Evolutionary conservation across 2,113 vertebrate species (phyloP), one percentile per base, ranked within the genome.

Genomic region (Gasterosteus nipponicus): DNA sequence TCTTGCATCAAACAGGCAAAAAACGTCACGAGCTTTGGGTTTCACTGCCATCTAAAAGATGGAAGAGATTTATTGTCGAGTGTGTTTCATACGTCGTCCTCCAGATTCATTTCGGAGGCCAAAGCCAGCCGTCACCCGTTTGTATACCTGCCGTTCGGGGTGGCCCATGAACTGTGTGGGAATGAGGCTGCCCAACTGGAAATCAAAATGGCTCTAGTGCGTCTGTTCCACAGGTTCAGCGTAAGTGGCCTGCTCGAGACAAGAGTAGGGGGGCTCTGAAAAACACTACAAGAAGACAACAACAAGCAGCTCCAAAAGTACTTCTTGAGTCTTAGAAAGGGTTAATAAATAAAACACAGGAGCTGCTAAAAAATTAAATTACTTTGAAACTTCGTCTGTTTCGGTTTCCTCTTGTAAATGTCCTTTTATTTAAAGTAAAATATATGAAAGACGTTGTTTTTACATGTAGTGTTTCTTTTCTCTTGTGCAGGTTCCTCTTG

Each of bases 111-210:
- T 0, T 88, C 94, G 0, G 96, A 98, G 77, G 95, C 94, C 19
- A 95, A 89, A 64, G 93, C 89, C 60, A 81, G 46, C 29, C 91
- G 75, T 1, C 94, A 94, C 63, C 96, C 97, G 1, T 99, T 97
- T 81, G 93, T 95, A 0, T 99, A 98, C 86, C 91, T 99, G 26
- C 97, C 97, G 0, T 99, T 99, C 9, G 98, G 98, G 4, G 96
- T 95, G 98, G 0, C 97, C 97, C 18, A 94, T 97, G 5, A 96
- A 95, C 94, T 99, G 98, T 83, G 94, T 99, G 8, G 97, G 96
- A 18, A 95, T 96, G 94, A 91, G 91, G 68, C 93, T 99, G 97
- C 96, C 49, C 94, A 97, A 65, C 89, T 99, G 91, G 95, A 96
- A 89, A 92, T 96, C 73, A 97, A 96, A 80, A 92, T 99, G 2